Evolutionary conservation across 2,888 invertebrate genomes (phyloP), one percentile per base, ranked within the genome.

Genomic region (Lepidocyrtinus sp.): DNA sequence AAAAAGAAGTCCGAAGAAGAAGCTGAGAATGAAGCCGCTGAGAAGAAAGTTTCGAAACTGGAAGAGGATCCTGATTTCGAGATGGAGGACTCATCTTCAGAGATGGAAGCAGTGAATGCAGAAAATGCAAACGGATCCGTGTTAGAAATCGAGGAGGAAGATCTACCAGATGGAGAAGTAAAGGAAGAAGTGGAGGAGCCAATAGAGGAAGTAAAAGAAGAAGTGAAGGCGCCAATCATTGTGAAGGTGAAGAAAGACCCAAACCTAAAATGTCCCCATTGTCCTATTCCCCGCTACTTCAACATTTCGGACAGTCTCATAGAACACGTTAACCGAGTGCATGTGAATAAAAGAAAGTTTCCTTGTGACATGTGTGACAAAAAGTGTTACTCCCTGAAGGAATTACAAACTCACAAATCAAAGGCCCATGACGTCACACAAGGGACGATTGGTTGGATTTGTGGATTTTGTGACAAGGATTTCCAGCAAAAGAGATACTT

Each of bases 211-310:
- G 17, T 55, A n/a, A 55, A 55, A 17, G 55, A 55, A 55, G 55
- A 55, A 55, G 55, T 55, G 55, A 55, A 55, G n/a, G n/a, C 50
- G 22, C 68, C 68, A 9, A 46, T 17, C 3, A 45, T 65, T 24
- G 74, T 59, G 1, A 75, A 71, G 22, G n/a, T 15, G 3, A 75
- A 80, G 27, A 80, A 67, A 55, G 75, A 80, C 22, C 80, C 80
- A 1, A 75, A 50, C 25, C 72, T 81, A 3, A 81, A 81, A 62
- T 81, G 80, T 59, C 71, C 71, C 9, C 67, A 71, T 17, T 81
- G 80, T 25, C 61, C 27, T 0, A 55, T 81, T 55, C 75, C 75
- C 2, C 80, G 80, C 0, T 75, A 81, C 45, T 81, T 75, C 24
- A 67, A 71, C 26, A 24, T 27, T 1, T 67, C 67, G 1, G 67